Conservation (phyloP, 2,888 invertebrate species). For the Idaea dimidiata region DNA sequence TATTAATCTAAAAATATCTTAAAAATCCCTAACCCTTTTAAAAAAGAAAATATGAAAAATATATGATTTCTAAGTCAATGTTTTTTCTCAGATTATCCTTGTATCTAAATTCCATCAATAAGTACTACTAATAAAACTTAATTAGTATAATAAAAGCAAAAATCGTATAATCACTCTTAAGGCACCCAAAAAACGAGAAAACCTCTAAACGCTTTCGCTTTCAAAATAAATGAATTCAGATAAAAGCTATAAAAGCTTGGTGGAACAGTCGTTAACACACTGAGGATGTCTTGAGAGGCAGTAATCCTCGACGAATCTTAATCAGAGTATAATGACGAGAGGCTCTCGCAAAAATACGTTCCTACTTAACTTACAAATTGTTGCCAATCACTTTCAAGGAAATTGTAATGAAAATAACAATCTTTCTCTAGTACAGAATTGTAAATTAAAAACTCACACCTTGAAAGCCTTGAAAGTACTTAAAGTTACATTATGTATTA, state of each 20-base stretch:
- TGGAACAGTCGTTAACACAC: constrained; percentile 57
- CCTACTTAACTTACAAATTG: not conserved
- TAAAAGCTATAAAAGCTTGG: constrained; percentile 33
- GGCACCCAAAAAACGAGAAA: constrained; percentile 5
- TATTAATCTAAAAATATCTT: too few species aligned
- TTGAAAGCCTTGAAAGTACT: too few species aligned
- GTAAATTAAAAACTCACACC: too few species aligned
- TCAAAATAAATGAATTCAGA: constrained; percentile 27
- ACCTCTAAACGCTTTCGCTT: constrained; percentile 20
- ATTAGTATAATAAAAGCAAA: not conserved
- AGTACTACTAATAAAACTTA: not conserved
- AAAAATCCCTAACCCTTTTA: too few species aligned
- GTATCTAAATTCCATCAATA: too few species aligned
- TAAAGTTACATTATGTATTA: too few species aligned
- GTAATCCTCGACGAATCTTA: constrained; percentile 59
- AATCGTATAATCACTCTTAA: not conserved
- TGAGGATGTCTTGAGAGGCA: constrained; percentile 49
- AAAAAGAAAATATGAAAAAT: too few species aligned
- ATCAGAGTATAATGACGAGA: constrained; percentile 54
- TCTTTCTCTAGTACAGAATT: not conserved
- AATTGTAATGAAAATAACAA: not conserved
- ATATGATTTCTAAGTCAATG: too few species aligned
- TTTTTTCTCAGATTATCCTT: too few species aligned
- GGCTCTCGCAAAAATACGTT: constrained; percentile 34
- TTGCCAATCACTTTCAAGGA: not conserved